Base-by-base conservation (phyloP, 2,888 invertebrate species). In the Dilophus febrilis region DNA sequence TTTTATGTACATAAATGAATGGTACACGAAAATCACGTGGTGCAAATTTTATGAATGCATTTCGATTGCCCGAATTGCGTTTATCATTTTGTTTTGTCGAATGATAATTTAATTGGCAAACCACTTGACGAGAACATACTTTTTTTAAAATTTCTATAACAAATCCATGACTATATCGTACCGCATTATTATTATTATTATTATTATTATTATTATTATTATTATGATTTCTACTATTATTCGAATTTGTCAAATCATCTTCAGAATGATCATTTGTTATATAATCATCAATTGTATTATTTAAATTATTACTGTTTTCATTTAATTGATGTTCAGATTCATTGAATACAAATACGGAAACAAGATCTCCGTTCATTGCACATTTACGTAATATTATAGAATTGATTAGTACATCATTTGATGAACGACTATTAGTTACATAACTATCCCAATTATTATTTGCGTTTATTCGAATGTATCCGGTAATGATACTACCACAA, bases 331-430 rank as follows among this genome's bases (percentile, higher is more conserved):
- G n/a, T n/a, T n/a, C n/a, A n/a, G n/a, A n/a, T n/a, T n/a, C 53
- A 38, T 45, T 55, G 43, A 61, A 59, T 14, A 77, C 52, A 53
- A 70, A 65, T 2, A 77, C 70, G 13, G 75, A 70, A 10, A 92
- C 88, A 47, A 76, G 58, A 59, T 92, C 91, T 2, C 85, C 85
- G 50, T 91, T 84, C 45, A 92, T 64, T 13, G 88, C 84, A 48
- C 85, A 67, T 50, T 87, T 87, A 44, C 90, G 67, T 47, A 82
- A 74, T 42, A 66, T 67, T 10, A 80, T 55, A 5, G 79, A 72
- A 41, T 71, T 64, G 42, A 92, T 76, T 35, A 81, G 66, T 46
- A 85, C 72, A n/a, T n/a, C n/a, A n/a, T n/a, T n/a, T n/a, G n/a
- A n/a, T n/a, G n/a, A n/a, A n/a, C n/a, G n/a, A n/a, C n/a, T n/a